Evolutionary conservation across 2,113 vertebrate species (phyloP).

Genomic region (Bos javanicus): DNA sequence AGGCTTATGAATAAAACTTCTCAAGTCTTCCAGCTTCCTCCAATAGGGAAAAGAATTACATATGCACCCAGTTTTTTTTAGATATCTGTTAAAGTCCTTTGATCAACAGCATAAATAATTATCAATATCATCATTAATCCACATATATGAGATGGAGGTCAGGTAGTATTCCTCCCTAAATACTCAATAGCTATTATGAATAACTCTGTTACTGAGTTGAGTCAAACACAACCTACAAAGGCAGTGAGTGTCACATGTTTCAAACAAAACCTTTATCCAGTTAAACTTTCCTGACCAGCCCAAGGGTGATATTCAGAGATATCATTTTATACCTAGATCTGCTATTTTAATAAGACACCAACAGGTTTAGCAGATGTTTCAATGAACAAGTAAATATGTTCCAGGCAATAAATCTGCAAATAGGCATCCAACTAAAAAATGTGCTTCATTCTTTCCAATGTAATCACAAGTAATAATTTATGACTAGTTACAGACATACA

Average conservation of each 20-base stretch:
- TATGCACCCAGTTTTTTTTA: not conserved
- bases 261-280: slow-evolving; percentile 13
- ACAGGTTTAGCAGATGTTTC: slow-evolving; percentile 44
- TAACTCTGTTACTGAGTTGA: not conserved
- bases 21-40: not conserved
- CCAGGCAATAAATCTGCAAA: slow-evolving; percentile 42
- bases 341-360: slow-evolving; percentile 50
- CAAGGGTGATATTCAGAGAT: slow-evolving; percentile 20
- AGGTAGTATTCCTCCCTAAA: not conserved
- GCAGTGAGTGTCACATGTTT: not conserved
- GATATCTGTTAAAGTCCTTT: not conserved
- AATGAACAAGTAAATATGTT: slow-evolving; percentile 30
- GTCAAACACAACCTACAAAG: not conserved
- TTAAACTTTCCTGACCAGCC: slow-evolving; percentile 36
- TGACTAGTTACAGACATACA: slow-evolving; percentile 22
- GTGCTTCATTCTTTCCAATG: slow-evolving; percentile 10
- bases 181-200: not conserved
- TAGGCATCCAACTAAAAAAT: slow-evolving; percentile 36
- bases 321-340: slow-evolving; percentile 47
- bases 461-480: slow-evolving; percentile 27
- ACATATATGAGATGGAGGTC: not conserved
- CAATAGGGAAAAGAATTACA: not conserved
- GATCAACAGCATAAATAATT: not conserved
- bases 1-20: not conserved
- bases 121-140: not conserved